A percentile compares a stretch with the other conserved stretches of the same genome.
These are phyloP conservation scores for Pseudopodoces humilis DNA, from an alignment of 2,113 vertebrate genomes.

Conservation along the genomic window DNA sequence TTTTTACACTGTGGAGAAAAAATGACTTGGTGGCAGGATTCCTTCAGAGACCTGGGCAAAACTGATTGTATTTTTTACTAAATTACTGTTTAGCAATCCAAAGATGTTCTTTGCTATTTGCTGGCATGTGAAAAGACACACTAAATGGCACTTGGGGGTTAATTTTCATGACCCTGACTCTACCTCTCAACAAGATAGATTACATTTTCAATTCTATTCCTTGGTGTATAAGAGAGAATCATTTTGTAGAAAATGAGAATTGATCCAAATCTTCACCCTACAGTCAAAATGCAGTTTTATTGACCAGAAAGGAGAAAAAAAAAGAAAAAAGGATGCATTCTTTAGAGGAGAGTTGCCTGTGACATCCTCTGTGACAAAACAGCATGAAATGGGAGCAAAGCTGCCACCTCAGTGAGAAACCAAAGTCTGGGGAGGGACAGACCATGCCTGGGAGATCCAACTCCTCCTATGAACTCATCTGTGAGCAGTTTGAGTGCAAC, in stretches of 20 bases:
- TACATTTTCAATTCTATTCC: constrained; percentile 62
- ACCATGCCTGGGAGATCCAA: neutral
- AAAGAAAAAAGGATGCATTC: neutral
- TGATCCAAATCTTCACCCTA: constrained; percentile 62
- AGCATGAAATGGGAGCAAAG: neutral
- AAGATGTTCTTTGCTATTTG: neutral
- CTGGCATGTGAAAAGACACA: neutral
- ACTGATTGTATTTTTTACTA: neutral
- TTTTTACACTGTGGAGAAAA: neutral
- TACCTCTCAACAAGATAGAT: constrained; percentile 61
- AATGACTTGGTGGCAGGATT: neutral
- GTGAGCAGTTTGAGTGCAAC: neutral
- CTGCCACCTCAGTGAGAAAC: neutral
- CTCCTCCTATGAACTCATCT: neutral
- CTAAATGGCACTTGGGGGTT: constrained; percentile 38
- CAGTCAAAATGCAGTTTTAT: constrained; percentile 58
- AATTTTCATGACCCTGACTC: constrained; percentile 58
- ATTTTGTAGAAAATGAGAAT: constrained; percentile 68
- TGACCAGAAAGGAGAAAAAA: neutral
- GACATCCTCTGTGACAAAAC: neutral
- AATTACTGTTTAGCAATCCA: constrained; percentile 43
- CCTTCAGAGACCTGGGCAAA: neutral
- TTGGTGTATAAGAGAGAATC: constrained; percentile 41
- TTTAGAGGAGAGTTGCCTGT: neutral
- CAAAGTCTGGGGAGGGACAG: neutral